These are phyloP conservation scores for Gallinago jamesoni DNA, from an alignment of 2,113 vertebrate genomes.

Conservation along the genomic window DNA sequence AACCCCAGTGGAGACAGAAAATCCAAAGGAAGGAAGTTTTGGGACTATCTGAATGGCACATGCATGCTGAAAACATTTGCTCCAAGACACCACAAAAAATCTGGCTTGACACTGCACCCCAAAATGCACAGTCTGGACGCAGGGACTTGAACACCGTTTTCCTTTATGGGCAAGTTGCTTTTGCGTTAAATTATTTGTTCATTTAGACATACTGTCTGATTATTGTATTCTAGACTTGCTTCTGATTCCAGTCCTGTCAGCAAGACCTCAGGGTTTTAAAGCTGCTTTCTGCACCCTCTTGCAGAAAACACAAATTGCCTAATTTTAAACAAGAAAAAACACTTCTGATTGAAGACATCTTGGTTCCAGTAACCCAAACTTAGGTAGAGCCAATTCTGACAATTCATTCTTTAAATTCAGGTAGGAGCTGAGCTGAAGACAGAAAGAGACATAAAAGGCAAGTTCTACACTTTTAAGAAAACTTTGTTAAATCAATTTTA, in stretches of 20 bases:
- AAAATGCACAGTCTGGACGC: neutral
- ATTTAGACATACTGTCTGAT: neutral
- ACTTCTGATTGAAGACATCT: neutral
- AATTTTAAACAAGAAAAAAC: neutral
- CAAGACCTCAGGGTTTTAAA: neutral
- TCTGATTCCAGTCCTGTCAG: neutral
- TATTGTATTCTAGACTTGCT: neutral
- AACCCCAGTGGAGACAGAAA: neutral
- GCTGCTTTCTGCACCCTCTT: neutral
- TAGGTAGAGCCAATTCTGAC: neutral
- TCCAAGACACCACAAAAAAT: neutral
- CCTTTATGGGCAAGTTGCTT: neutral
- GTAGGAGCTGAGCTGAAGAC: neutral
- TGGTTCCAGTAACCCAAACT: neutral
- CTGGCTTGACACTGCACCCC: neutral
- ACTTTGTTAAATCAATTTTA: neutral
- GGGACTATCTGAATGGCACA: neutral
- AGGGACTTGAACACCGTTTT: neutral
- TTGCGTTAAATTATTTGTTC: neutral
- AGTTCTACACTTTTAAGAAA: neutral
- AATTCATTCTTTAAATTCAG: neutral
- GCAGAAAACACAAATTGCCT: neutral
- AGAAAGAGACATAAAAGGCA: neutral
- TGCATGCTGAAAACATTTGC: fast-evolving
- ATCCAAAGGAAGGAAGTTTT: neutral